Evolutionary conservation across 2,888 invertebrate genomes (phyloP), one percentile per base, ranked within the genome.

Genomic region (Epinotia demarniana): DNA sequence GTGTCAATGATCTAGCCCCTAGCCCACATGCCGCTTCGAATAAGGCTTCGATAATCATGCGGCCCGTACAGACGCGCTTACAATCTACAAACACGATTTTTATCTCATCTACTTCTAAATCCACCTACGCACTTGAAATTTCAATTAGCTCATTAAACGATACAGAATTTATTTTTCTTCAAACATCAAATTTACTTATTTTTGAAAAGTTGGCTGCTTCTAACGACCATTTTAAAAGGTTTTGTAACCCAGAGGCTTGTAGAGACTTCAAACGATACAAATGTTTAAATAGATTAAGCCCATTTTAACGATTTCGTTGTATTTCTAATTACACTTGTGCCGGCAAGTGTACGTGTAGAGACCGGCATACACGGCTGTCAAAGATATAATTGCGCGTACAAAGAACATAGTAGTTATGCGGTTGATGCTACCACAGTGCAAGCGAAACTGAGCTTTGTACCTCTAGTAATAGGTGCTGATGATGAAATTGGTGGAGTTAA

Each of bases 1-100:
- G 94, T 92, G 94, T 94, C 94, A 94, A 92, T 92, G 94, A 89
- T 93, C 94, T 91, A 92, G 89, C 90, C 87, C 86, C 86, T 91
- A 92, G 92, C 93, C 93, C 93, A 94, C 94, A 93, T 93, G 93
- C 90, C 92, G 86, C 85, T 87, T 86, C 91, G 90, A 92, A 92
- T 91, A 93, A 92, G 92, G 92, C 92, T 89, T 88, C 89, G 86
- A 89, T 93, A 92, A 93, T 93, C 90, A 91, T 89, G 90, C 83
- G 86, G 88, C 82, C 77, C 77, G 86, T 89, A 90, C 86, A 85
- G 86, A 79, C 87, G 83, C 81, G 84, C 80, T 77, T 80, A 82
- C 80, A 82, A 75, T 61, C 70, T 53, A 55, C 49, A 72, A 58
- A 13, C 23, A 58, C 64, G 53, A 66, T 64, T 63, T 70, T 23